A percentile compares a stretch with the other conserved stretches of the same genome.
Conservation (phyloP, 2,888 invertebrate species). For the Agrilus mali region DNA sequence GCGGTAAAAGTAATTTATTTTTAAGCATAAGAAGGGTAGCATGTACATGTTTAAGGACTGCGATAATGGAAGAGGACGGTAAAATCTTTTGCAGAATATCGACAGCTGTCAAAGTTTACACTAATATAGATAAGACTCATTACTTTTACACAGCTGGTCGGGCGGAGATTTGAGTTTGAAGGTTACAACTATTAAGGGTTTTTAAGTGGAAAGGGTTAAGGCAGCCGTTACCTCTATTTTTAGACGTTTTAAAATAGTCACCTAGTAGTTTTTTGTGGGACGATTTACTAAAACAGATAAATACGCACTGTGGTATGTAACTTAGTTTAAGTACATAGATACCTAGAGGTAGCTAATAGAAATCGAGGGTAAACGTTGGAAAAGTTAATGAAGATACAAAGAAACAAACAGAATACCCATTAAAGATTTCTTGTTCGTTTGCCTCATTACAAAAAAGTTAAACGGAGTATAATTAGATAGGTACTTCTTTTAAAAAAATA, state of each 20-base stretch:
- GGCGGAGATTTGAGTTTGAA: conserved; percentile 31
- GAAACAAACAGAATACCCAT: too few relatives aligned
- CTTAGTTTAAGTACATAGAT: conserved; percentile 2
- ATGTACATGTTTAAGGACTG: too few relatives aligned
- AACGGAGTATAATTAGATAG: too few relatives aligned
- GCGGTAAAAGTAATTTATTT: too few relatives aligned
- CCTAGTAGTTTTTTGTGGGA: conserved; percentile 24
- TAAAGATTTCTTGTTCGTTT: too few relatives aligned
- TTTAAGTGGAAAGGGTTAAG: conserved; percentile 22
- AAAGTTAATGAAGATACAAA: too few relatives aligned
- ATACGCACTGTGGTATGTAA: conserved; percentile 9
- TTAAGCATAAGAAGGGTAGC: too few relatives aligned
- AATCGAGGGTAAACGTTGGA: too few relatives aligned
- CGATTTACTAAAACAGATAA: conserved; percentile 10
- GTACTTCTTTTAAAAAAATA: too few relatives aligned
- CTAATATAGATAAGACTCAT: conserved; percentile 10
- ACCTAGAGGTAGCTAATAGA: too few relatives aligned
- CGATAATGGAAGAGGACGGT: too few relatives aligned
- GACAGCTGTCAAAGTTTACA: conserved; percentile 10
- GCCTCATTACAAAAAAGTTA: too few relatives aligned
- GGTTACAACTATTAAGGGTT: conserved; percentile 23
- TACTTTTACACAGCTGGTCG: conserved; percentile 24
- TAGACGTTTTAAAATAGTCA: conserved; percentile 31
- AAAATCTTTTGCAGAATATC: background rate
- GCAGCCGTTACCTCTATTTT: conserved; percentile 28